These are phyloP conservation scores for Hyles vespertilio DNA, from an alignment of 1,140 invertebrate genomes.

Conservation along the genomic window DNA sequence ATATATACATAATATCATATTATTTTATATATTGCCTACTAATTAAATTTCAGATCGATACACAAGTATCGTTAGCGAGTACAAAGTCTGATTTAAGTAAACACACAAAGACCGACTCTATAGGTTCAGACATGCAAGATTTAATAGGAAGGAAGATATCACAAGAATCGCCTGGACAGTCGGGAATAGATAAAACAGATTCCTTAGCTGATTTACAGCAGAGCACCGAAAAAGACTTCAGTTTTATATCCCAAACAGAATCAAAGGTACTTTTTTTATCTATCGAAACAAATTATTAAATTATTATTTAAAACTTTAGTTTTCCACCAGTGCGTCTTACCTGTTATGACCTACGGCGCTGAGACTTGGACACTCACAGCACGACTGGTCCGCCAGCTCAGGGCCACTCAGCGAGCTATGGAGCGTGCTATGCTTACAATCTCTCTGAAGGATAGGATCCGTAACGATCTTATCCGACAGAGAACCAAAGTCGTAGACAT, in stretches of 20 bases:
- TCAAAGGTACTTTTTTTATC: slow-evolving; percentile 54
- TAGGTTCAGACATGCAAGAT: slow-evolving; percentile 64
- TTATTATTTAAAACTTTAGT: neutral
- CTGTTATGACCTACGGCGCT: too few relatives aligned
- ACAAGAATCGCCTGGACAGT: slow-evolving; percentile 61
- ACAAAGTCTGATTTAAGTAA: slow-evolving; percentile 61
- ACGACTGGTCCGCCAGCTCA: too few relatives aligned
- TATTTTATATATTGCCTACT: too few relatives aligned
- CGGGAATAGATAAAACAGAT: slow-evolving; percentile 61
- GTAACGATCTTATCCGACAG: too few relatives aligned
- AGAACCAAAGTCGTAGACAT: too few relatives aligned
- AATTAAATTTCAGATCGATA: slow-evolving; percentile 43
- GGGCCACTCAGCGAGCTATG: too few relatives aligned
- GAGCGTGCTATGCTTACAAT: too few relatives aligned
- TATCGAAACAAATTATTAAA: neutral
- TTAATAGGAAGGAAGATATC: slow-evolving; percentile 46
- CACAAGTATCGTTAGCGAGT: slow-evolving; percentile 52
- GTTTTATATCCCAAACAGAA: slow-evolving; percentile 72
- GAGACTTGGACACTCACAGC: too few relatives aligned
- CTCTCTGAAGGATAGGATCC: too few relatives aligned
- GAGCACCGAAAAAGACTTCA: slow-evolving; percentile 70
- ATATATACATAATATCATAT: too few relatives aligned
- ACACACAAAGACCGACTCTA: slow-evolving; percentile 67
- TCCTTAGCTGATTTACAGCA: slow-evolving; percentile 68
- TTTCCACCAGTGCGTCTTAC: too few relatives aligned